phyloP scores from a whole-genome alignment of 2,888 invertebrate species.

The Pyralis farinalis region DNA sequence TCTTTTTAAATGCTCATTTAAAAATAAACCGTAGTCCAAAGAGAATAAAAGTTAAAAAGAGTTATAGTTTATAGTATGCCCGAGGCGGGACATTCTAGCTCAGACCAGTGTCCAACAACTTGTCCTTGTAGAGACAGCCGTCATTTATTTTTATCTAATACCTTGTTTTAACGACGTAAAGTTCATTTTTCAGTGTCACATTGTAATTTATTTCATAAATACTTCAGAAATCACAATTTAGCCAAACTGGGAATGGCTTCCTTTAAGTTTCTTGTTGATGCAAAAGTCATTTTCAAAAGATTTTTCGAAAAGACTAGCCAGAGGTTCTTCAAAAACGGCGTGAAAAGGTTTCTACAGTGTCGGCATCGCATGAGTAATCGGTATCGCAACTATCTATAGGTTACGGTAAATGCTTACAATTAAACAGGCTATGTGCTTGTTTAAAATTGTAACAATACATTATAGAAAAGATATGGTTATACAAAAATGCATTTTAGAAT shows the following conservation, averaged over 20 bases:
- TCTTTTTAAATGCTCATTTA: conserved; percentile 14
- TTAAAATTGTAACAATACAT: too few relatives aligned
- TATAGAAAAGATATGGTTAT: too few relatives aligned
- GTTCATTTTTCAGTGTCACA: conserved; percentile 21
- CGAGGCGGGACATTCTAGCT: conserved; percentile 48
- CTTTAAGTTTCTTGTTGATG: conserved; percentile 11
- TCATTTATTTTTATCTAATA: conserved; percentile 16
- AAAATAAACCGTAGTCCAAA: conserved; percentile 30
- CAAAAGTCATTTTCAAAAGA: conserved; percentile 7
- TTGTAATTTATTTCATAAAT: too few relatives aligned
- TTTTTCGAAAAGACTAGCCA: too few relatives aligned
- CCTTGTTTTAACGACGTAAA: conserved; percentile 23
- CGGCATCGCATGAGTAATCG: too few relatives aligned
- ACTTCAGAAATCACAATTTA: conserved; percentile 15
- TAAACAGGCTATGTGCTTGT: too few relatives aligned
- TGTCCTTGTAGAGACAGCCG: conserved; percentile 43
- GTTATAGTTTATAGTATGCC: conserved; percentile 24
- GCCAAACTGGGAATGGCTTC: conserved; percentile 45
- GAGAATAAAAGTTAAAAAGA: conserved; percentile 29
- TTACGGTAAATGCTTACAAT: too few relatives aligned
- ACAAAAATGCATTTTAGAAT: too few relatives aligned
- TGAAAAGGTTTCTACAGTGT: too few relatives aligned
- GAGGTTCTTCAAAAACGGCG: too few relatives aligned
- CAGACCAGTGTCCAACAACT: conserved; percentile 39
- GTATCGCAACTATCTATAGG: too few relatives aligned